phyloP scores from a whole-genome alignment of 2,888 invertebrate genomes.

The Abrostola triplasia region DNA sequence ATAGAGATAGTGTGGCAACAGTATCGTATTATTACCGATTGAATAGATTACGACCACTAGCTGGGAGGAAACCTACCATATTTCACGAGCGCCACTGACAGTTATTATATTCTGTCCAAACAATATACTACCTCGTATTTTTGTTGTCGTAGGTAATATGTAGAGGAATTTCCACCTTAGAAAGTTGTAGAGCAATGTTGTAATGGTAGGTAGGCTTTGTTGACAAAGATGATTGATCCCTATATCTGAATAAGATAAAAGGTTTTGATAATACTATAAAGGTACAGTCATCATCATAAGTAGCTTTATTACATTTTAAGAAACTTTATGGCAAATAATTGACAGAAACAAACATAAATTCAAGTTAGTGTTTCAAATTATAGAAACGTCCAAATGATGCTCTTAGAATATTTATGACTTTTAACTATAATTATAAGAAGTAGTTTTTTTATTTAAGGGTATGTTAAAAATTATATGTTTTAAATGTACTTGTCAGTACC shows the following conservation, averaged over 20 bases:
- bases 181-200: conserved; percentile 16
- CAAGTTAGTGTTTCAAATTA: no score
- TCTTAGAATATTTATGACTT: no score
- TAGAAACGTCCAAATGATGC: no score
- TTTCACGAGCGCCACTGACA: conserved; percentile 37
- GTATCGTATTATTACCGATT: conserved; percentile 52
- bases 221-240: conserved; percentile 12
- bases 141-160: conserved; percentile 16
- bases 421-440: no score
- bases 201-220: conserved; percentile 13
- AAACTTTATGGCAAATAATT: no score
- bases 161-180: conserved; percentile 14
- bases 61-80: conserved; percentile 41
- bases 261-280: not conserved
- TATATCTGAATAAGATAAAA: not conserved
- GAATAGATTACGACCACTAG: conserved; percentile 56
- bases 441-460: no score
- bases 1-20: conserved; percentile 30
- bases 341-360: no score
- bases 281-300: no score
- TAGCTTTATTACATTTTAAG: no score
- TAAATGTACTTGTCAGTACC: no score
- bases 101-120: conserved; percentile 28
- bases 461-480: no score
- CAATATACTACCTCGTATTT: conserved; percentile 18